Conservation (phyloP, 2,797 vertebrate genomes). For the Gallinago stenura region DNA sequence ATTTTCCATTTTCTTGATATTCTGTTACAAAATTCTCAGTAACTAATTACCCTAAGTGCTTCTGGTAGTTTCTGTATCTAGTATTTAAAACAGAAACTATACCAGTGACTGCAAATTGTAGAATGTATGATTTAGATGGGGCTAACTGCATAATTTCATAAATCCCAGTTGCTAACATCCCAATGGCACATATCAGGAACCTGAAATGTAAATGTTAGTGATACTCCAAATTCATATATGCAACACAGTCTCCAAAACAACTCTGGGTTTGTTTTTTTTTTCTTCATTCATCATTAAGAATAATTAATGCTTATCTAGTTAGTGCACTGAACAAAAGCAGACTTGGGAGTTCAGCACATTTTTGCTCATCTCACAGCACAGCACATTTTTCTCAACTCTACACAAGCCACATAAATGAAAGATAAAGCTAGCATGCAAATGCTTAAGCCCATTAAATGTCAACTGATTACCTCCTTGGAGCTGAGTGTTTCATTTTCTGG, state of each 20-base stretch:
- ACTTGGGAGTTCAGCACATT: neutral
- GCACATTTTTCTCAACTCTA: neutral
- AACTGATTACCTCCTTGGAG: conserved; percentile 77
- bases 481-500: conserved; percentile 80
- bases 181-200: neutral
- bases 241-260: neutral
- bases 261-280: neutral
- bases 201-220: neutral
- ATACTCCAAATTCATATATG: neutral
- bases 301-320: neutral
- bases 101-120: neutral
- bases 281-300: neutral
- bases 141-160: neutral
- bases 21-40: neutral
- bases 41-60: neutral
- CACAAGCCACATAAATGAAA: neutral
- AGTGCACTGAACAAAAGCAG: neutral
- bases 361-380: neutral
- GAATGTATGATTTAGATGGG: neutral
- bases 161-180: neutral
- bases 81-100: neutral
- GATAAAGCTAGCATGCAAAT: neutral
- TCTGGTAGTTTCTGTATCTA: neutral
- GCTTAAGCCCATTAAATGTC: neutral
- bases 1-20: neutral